phyloP scores from a whole-genome alignment of 2,888 invertebrate species.

The Ecdyonurus torrentis region DNA sequence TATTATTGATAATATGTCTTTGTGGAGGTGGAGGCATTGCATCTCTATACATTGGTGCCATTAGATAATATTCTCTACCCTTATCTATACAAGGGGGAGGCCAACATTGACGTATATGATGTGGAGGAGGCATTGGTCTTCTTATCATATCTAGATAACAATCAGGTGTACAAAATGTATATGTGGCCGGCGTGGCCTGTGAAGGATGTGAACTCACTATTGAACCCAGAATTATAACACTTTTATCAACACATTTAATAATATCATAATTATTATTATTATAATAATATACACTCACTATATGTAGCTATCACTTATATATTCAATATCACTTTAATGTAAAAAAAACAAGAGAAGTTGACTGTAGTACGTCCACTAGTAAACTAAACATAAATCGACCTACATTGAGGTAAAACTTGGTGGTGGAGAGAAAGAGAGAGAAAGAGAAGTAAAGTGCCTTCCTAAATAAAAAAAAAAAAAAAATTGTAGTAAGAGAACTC shows the following conservation, averaged over 20 bases:
- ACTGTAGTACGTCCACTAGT: not conserved
- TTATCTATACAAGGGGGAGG: slow-evolving; percentile 17
- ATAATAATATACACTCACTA: no score
- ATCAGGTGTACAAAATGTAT: not conserved
- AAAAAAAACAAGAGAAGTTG: no score
- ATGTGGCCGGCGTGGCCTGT: not conserved
- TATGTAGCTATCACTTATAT: no score
- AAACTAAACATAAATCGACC: not conserved
- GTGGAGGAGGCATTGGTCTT: slow-evolving; percentile 21
- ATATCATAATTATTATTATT: no score
- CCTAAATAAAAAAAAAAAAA: not conserved
- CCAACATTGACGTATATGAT: not conserved
- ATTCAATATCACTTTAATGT: no score
- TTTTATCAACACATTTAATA: no score
- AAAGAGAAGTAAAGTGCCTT: no score
- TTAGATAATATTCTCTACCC: slow-evolving; percentile 39
- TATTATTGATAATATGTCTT: no score
- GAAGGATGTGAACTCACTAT: slow-evolving; percentile 25
- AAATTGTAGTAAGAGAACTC: no score
- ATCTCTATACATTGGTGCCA: slow-evolving; percentile 50
- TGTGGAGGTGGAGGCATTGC: slow-evolving; percentile 38
- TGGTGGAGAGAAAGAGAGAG: no score
- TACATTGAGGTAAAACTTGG: no score
- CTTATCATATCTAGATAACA: slow-evolving; percentile 28
- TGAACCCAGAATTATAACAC: not conserved